Evolutionary conservation across 2,797 vertebrate genomes (phyloP), one percentile per base, ranked within the genome.

Genomic region (Bucorvus abyssinicus): DNA sequence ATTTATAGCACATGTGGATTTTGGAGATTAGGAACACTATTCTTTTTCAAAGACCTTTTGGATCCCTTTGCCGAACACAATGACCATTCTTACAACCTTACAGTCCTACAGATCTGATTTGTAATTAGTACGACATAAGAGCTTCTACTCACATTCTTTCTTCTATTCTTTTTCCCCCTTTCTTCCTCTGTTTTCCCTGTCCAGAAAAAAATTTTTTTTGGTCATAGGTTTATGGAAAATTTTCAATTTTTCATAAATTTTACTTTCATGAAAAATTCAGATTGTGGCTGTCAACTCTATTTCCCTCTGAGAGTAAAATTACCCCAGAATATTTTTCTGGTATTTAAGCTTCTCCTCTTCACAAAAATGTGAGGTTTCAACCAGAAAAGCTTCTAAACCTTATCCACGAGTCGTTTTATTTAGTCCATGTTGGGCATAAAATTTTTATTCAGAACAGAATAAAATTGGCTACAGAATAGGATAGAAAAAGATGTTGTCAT

Each of bases 181-280:
- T 65, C 18, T 83, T 83, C 4, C 2, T 34, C 45, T 82, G 2
- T 40, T 85, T 61, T 16, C 4, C 3, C 12, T 30, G 8, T 70
- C 14, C 34, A 27, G 32, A 34, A 74, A 42, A 56, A 24, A 12
- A 10, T 8, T 4, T 9, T 4, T 8, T 34, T n/a, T 50, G 3
- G 4, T 44, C 14, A 23, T 59, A 56, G 2, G 7, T 80, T 73
- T 83, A 52, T 0, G 2, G 2, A 83, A 29, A 0, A 2, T 23
- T 81, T 86, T 40, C 10, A n/a, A 24, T 47, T 78, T 76, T 55
- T 74, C 4, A 30, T 21, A 61, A 4, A 18, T 38, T 32, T 47
- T 69, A 2, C 14, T 47, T 30, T 24, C 18, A 20, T 18, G 16
- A 59, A 63, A 73, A 84, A 10, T 40, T 70, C 19, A 30, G 7